These are phyloP conservation scores for Incurvaria masculella DNA, from an alignment of 2,888 invertebrate genomes.

Conservation along the genomic window DNA sequence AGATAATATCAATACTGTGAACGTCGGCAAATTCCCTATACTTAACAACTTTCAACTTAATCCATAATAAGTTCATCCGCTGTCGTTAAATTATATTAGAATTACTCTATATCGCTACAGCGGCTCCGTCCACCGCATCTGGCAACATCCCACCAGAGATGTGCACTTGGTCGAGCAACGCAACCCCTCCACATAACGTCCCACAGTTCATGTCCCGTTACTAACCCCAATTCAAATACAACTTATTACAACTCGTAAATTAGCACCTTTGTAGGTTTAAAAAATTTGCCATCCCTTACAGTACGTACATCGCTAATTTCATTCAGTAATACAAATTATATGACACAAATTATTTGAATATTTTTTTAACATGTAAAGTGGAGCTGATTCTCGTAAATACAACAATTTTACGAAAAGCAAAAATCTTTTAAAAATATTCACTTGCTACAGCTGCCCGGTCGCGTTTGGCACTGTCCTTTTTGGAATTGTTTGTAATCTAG, in stretches of 20 bases:
- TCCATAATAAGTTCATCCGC: not conserved
- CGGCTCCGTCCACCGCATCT: no score
- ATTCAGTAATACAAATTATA: not conserved
- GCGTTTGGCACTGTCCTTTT: conserved; percentile 53
- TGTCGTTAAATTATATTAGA: no score
- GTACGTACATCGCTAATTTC: not conserved
- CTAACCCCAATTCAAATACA: not conserved
- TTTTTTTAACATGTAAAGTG: not conserved
- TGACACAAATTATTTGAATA: not conserved
- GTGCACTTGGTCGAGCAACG: no score
- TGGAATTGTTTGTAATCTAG: conserved; percentile 47
- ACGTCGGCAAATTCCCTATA: conserved; percentile 32
- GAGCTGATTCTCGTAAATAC: not conserved
- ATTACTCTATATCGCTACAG: no score
- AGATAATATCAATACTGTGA: conserved; percentile 54
- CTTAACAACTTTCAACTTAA: not conserved
- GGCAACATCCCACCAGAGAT: no score
- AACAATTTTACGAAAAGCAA: not conserved
- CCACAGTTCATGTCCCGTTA: no score
- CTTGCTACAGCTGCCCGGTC: conserved; percentile 27
- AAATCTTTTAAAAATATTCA: conserved; percentile 7
- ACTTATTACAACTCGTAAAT: not conserved
- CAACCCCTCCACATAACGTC: no score
- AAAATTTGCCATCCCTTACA: not conserved
- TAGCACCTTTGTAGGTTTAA: not conserved